Evolutionary conservation across 2,797 vertebrate species (phyloP).

Genomic region (Hoplostethus atlanticus): DNA sequence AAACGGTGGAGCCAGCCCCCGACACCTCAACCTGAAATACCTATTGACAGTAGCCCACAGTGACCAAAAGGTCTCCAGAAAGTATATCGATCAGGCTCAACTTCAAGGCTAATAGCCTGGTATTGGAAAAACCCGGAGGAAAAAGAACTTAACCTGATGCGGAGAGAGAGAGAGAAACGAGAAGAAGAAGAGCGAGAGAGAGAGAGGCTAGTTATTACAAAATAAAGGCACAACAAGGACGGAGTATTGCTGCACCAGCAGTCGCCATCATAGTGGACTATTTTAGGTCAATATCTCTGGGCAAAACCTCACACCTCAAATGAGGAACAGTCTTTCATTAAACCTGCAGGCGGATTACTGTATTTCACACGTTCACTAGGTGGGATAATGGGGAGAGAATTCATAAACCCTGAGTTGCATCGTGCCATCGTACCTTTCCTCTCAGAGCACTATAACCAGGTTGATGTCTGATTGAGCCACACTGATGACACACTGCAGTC

Average conservation of each 20-base stretch:
- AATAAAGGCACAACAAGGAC: slow-evolving; percentile 4
- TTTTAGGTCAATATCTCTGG: neutral
- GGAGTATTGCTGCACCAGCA: neutral
- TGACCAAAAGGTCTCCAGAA: slow-evolving; percentile 56
- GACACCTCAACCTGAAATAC: slow-evolving; percentile 42
- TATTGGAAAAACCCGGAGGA: slow-evolving; percentile 34
- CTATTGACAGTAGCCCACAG: slow-evolving; percentile 44
- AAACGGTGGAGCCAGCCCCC: slow-evolving; percentile 33
- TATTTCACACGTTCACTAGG: neutral
- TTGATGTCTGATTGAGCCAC: neutral
- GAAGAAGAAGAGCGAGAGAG: neutral
- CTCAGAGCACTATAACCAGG: slow-evolving; percentile 14
- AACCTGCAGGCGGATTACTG: neutral
- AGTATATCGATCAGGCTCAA: slow-evolving; percentile 45
- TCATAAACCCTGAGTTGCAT: neutral
- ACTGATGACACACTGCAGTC: slow-evolving; percentile 30
- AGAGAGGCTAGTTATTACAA: neutral
- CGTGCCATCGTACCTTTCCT: neutral
- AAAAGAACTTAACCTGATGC: slow-evolving; percentile 5
- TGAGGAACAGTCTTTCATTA: neutral
- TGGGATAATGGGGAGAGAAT: neutral
- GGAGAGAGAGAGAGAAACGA: neutral
- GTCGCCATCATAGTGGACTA: neutral
- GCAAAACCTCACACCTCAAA: neutral
- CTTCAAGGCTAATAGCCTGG: slow-evolving; percentile 45